These are phyloP conservation scores for Scaptomyza tumidula DNA, from an alignment of 2,888 invertebrate species.

Conservation along the genomic window DNA sequence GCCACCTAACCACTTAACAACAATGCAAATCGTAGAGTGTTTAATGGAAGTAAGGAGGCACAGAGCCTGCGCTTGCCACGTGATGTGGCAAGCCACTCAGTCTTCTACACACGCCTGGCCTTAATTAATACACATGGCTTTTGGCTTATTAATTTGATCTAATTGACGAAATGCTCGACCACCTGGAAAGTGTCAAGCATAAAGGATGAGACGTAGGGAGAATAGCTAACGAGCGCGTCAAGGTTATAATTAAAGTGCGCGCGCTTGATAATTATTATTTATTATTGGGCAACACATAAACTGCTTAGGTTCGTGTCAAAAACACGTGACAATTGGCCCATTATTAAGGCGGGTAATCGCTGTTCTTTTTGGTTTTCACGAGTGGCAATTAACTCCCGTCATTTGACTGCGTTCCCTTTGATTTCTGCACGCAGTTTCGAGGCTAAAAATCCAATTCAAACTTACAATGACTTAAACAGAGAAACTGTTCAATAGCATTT, in stretches of 20 bases:
- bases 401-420: conserved; percentile 9
- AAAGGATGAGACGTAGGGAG: neutral
- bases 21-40: conserved; percentile 5
- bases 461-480: conserved; percentile 1
- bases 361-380: neutral
- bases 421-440: conserved; percentile 7
- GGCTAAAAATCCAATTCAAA: neutral
- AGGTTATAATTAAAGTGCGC: conserved; percentile 37
- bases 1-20: conserved; percentile 16
- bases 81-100: neutral
- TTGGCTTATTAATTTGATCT: conserved; percentile 51
- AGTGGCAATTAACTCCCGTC: conserved; percentile 2
- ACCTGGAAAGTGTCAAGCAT: neutral
- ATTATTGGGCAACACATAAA: conserved; percentile 55
- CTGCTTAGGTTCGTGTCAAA: conserved; percentile 45
- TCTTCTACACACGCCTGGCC: conserved; percentile 24
- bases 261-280: conserved; percentile 66
- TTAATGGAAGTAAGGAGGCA: neutral
- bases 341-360: conserved; percentile 50
- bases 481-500: conserved; percentile 7
- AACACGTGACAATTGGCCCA: conserved; percentile 39
- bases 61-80: conserved; percentile 9
- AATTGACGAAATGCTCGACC: conserved; percentile 59
- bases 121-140: conserved; percentile 67
- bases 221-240: neutral